phyloP scores from a whole-genome alignment of 1,140 invertebrate genomes.

The Drosophila takahashii region DNA sequence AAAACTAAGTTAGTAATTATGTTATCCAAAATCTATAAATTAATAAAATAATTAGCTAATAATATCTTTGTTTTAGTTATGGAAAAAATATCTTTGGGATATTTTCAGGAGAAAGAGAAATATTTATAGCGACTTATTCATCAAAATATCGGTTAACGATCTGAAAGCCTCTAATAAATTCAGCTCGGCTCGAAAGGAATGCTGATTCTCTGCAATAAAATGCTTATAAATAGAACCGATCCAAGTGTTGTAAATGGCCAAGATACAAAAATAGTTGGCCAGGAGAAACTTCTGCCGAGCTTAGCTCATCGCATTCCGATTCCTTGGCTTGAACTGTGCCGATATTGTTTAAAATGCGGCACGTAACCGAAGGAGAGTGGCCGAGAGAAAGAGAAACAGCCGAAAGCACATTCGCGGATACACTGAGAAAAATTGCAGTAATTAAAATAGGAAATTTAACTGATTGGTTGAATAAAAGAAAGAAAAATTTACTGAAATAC shows the following conservation, averaged over 20 bases:
- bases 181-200: conserved; percentile 16
- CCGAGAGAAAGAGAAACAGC: conserved; percentile 53
- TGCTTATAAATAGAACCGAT: conserved; percentile 58
- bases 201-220: conserved; percentile 51
- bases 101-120: too few relatives aligned
- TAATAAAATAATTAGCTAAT: background rate
- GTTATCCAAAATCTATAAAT: too few relatives aligned
- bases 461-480: too few relatives aligned
- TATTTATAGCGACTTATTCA: conserved; percentile 6
- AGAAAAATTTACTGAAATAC: too few relatives aligned
- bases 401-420: conserved; percentile 10
- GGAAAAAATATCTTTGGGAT: too few relatives aligned
- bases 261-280: conserved; percentile 52
- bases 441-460: too few relatives aligned
- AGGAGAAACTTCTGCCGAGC: conserved; percentile 53
- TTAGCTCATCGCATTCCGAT: conserved; percentile 52
- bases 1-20: too few relatives aligned
- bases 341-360: conserved; percentile 75
- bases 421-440: background rate
- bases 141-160: conserved; percentile 23
- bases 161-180: conserved; percentile 34
- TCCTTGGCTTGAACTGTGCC: conserved; percentile 47
- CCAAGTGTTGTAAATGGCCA: conserved; percentile 35
- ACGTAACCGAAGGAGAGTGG: conserved; percentile 69
- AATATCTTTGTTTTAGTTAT: too few relatives aligned